These are phyloP conservation scores for Hycleus phaleratus DNA, from an alignment of 1,140 invertebrate species.

Conservation along the genomic window DNA sequence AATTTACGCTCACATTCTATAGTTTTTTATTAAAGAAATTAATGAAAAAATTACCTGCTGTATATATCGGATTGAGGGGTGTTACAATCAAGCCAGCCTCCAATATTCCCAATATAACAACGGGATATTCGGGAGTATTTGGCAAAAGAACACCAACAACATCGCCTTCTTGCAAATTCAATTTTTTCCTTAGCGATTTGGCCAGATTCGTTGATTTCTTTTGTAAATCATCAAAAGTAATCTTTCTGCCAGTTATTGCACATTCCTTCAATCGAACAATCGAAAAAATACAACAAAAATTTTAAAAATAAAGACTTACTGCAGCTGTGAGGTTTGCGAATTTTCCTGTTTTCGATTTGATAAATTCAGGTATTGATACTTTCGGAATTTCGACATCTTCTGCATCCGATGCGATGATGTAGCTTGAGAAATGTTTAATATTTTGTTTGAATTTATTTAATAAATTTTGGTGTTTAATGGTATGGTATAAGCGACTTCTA, in stretches of 20 bases:
- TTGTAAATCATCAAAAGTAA: conserved; percentile 60
- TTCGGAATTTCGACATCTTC: conserved; percentile 17
- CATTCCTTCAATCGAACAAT: conserved; percentile 50
- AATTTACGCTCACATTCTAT: background rate
- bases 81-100: conserved; percentile 64
- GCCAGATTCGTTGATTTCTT: conserved; percentile 57
- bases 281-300: no score
- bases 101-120: conserved; percentile 57
- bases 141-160: conserved; percentile 61
- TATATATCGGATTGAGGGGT: conserved; percentile 75
- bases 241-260: conserved; percentile 58
- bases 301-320: conserved; percentile 18
- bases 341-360: conserved; percentile 10
- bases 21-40: no score
- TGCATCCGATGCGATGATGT: conserved; percentile 12
- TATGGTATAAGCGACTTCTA: no score
- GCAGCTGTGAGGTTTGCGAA: conserved; percentile 9
- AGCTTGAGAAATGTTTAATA: background rate
- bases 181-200: conserved; percentile 55
- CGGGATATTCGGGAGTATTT: conserved; percentile 70
- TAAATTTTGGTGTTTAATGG: no score
- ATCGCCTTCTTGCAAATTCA: conserved; percentile 62
- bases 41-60: conserved; percentile 36
- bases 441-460: no score
- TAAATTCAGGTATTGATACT: conserved; percentile 17